phyloP scores from a whole-genome alignment of 2,113 vertebrate genomes.

The Otolemur garnettii region DNA sequence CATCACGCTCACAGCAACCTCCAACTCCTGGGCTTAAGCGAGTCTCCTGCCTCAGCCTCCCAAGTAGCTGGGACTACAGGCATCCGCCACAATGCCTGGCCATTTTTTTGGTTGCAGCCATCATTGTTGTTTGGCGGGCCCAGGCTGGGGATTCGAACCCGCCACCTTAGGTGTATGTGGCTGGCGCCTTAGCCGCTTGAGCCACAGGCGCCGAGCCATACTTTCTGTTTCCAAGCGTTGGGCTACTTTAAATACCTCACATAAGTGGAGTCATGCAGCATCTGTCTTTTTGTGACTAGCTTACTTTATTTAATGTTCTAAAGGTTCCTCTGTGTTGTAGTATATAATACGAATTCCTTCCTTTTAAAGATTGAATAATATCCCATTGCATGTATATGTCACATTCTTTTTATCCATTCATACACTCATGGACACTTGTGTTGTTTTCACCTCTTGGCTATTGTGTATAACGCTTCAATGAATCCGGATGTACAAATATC shows the following conservation, averaged over 20 bases:
- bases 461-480: neutral
- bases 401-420: neutral
- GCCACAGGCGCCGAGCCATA: too few species aligned
- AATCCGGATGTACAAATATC: neutral
- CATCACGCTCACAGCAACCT: too few species aligned
- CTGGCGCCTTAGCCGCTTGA: too few species aligned
- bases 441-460: neutral
- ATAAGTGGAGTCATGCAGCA: neutral
- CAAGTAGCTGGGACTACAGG: too few species aligned
- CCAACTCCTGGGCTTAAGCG: too few species aligned
- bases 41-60: too few species aligned
- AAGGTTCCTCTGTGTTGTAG: neutral
- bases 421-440: neutral
- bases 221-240: neutral
- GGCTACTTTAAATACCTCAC: neutral
- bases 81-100: too few species aligned
- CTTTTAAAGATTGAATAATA: slow-evolving; percentile 9
- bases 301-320: neutral
- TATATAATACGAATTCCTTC: neutral
- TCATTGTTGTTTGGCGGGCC: too few species aligned
- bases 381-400: neutral
- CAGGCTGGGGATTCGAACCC: too few species aligned
- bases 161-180: too few species aligned
- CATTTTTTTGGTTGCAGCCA: too few species aligned
- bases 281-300: neutral